Conservation (phyloP, 2,888 invertebrate genomes). For the Drosophila trichaetosa region DNA sequence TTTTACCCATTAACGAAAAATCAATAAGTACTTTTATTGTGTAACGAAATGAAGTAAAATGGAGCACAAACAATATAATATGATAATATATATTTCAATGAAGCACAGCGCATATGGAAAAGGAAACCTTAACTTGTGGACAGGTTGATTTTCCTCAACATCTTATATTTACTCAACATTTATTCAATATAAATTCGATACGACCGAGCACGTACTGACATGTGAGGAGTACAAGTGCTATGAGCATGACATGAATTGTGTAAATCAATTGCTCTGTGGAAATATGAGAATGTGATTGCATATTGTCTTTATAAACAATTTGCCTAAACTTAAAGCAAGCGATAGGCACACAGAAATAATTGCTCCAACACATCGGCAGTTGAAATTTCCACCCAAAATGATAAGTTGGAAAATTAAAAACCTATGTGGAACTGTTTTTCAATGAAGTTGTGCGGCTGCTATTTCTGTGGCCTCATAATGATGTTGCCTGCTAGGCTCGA, state of each 20-base stretch:
- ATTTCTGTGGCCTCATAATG: slow-evolving; percentile 40
- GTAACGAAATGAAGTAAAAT: slow-evolving; percentile 27
- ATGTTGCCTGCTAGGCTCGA: slow-evolving; percentile 25
- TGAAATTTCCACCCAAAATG: slow-evolving; percentile 24
- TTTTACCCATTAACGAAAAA: slow-evolving; percentile 50
- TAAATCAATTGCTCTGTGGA: slow-evolving; percentile 64
- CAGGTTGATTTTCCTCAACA: slow-evolving; percentile 15
- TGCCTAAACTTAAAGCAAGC: slow-evolving; percentile 3
- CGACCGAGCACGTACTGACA: slow-evolving; percentile 27
- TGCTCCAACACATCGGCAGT: not conserved
- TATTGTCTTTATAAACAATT: not conserved
- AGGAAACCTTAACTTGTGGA: slow-evolving; percentile 6
- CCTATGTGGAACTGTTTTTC: slow-evolving; percentile 35
- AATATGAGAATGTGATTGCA: slow-evolving; percentile 17
- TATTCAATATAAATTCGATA: slow-evolving; percentile 52
- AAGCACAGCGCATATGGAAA: slow-evolving; percentile 12
- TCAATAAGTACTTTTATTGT: slow-evolving; percentile 62
- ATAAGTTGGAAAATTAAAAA: slow-evolving; percentile 53
- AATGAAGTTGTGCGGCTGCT: slow-evolving; percentile 29
- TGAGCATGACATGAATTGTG: slow-evolving; percentile 41
- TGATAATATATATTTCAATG: slow-evolving; percentile 50
- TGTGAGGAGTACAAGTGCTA: slow-evolving; percentile 11
- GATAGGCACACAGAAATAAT: not conserved
- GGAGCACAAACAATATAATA: slow-evolving; percentile 33
- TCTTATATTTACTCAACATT: slow-evolving; percentile 71